Percentiles rank a stretch among this genome's conserved stretches.
phyloP scores from a whole-genome alignment of 1,140 invertebrate genomes.

The Cyclina sinensis region DNA sequence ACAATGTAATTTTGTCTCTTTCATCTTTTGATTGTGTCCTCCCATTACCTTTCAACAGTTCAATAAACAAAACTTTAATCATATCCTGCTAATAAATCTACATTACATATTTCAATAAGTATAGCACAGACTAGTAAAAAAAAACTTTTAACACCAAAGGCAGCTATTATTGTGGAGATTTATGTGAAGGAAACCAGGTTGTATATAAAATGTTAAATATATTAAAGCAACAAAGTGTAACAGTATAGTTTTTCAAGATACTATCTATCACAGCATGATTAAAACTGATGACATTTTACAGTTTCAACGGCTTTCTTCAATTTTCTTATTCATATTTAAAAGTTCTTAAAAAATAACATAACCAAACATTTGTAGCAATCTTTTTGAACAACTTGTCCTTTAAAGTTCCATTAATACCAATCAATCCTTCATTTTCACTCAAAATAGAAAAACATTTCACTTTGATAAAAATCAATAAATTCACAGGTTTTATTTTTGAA shows the following conservation, averaged over 20 bases:
- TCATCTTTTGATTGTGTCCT: background rate
- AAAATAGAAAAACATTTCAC: too few relatives aligned
- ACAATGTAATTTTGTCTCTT: too few relatives aligned
- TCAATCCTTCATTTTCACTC: too few relatives aligned
- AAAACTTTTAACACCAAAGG: background rate
- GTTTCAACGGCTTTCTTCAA: background rate
- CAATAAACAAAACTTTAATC: background rate
- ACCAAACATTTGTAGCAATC: too few relatives aligned
- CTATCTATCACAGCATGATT: background rate
- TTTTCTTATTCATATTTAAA: background rate
- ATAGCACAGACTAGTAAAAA: too few relatives aligned
- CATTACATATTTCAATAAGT: background rate
- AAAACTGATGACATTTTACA: background rate
- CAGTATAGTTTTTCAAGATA: background rate
- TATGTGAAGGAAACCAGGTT: background rate
- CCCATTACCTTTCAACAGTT: background rate
- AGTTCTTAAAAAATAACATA: too few relatives aligned
- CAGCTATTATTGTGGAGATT: background rate
- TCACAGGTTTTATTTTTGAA: too few relatives aligned
- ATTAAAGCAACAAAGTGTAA: slow-evolving; percentile 32
- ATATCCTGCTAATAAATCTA: slow-evolving; percentile 4
- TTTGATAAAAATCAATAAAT: too few relatives aligned
- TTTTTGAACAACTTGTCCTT: too few relatives aligned
- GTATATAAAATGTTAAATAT: background rate
- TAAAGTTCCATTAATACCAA: too few relatives aligned